Base-by-base conservation (phyloP, 2,888 invertebrate species). In the Tipula confusa region DNA sequence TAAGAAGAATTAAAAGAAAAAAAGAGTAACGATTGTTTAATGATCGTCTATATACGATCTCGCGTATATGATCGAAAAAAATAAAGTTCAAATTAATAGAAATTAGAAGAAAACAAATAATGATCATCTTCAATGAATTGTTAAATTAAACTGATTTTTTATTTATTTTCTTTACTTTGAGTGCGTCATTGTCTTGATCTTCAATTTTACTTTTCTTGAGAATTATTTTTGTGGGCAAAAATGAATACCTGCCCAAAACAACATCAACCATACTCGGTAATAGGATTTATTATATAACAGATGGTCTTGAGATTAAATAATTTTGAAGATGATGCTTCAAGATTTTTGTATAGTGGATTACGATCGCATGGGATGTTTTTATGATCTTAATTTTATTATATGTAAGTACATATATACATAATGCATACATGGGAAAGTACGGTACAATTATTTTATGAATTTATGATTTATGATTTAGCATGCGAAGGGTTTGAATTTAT, bases 21-120 rank as follows among this genome's bases (percentile, higher is more conserved):
- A 33, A 33, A 33, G 6, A 24, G 64, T 64, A 64, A 64, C 64
- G 64, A 64, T 64, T 64, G 64, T 64, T 64, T 64, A 64, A 64
- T 64, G 64, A 64, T 64, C 64, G 64, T n/a, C 24, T 64, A 36
- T 36, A 33, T 33, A 64, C n/a, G 15, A 43, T 43, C 43, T 43
- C n/a, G 43, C 43, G 9, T 48, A 24, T 64, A 64, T 64, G 64
- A 64, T 64, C 64, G 64, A 64, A 24, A 64, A 24, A 15, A 43
- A 43, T 18, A 43, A 43, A 43, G n/a, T 43, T 15, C 15, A 18
- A 64, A 64, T 64, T 64, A 64, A 64, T 64, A 64, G 64, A 64
- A 64, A 64, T 64, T 64, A 64, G 64, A 64, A 64, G 64, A 64
- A 64, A 64, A 64, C 64, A 64, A 64, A 64, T 64, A 64, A 64